Evolutionary conservation across 1,140 invertebrate genomes (phyloP).

Genomic region (Drosophila pseudoobscura): DNA sequence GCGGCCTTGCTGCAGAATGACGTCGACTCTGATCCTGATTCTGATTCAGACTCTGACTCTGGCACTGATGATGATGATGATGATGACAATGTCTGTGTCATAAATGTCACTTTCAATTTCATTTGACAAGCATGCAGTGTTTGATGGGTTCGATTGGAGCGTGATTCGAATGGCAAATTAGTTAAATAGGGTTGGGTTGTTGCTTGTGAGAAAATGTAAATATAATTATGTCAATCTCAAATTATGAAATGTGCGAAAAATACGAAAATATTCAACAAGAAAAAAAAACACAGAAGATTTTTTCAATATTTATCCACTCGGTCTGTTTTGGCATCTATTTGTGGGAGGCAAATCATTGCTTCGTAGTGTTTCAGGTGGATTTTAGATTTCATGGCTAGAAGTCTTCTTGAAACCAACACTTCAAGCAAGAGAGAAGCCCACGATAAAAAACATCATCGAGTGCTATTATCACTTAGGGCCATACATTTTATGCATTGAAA

Average conservation of each 20-base stretch:
- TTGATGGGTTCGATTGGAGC: constrained; percentile 56
- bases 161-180: constrained; percentile 73
- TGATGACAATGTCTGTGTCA: constrained; percentile 48
- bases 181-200: constrained; percentile 33
- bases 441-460: constrained; percentile 14
- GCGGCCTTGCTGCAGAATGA: constrained; percentile 16
- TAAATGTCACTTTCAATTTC: constrained; percentile 76
- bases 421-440: constrained; percentile 9
- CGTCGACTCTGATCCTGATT: not conserved
- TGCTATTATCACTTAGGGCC: constrained; percentile 35
- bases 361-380: too few relatives aligned
- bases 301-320: too few relatives aligned
- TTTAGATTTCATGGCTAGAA: not conserved
- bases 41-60: too few relatives aligned
- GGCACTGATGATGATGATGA: constrained; percentile 24
- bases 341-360: too few relatives aligned
- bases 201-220: constrained; percentile 33
- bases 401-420: constrained; percentile 28
- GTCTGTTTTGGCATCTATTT: too few relatives aligned
- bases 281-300: too few relatives aligned
- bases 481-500: constrained; percentile 45
- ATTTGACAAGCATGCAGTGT: constrained; percentile 54
- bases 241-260: constrained; percentile 5
- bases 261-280: not conserved
- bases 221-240: constrained; percentile 54